These are phyloP conservation scores for Myopa testacea DNA, from an alignment of 2,888 invertebrate genomes.

Conservation along the genomic window DNA sequence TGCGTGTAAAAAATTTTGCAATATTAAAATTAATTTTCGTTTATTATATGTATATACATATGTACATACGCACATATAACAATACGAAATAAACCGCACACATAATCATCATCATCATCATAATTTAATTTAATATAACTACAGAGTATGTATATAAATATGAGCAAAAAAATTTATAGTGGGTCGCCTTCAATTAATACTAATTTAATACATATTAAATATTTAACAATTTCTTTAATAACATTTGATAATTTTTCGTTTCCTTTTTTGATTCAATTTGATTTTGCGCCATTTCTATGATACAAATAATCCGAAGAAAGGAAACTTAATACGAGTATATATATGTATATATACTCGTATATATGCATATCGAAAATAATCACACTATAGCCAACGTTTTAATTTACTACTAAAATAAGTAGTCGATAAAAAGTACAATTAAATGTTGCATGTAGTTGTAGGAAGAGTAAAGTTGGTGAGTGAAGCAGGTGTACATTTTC, in stretches of 20 bases:
- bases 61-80: neutral
- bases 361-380: neutral
- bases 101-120: neutral
- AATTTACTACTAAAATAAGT: neutral
- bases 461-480: neutral
- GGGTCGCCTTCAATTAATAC: neutral
- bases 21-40: neutral
- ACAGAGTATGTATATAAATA: neutral
- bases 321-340: neutral
- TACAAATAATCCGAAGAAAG: neutral
- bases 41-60: neutral
- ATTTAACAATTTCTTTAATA: conserved; percentile 14
- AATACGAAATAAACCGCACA: neutral
- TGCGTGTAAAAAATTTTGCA: conserved; percentile 14
- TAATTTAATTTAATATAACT: neutral
- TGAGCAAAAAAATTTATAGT: neutral
- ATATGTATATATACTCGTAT: neutral
- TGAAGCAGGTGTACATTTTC: neutral
- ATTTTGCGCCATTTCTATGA: neutral
- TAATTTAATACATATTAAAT: conserved; percentile 11
- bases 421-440: conserved; percentile 8
- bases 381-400: neutral
- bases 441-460: neutral
- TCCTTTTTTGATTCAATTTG: neutral
- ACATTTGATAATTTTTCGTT: neutral